Base-by-base conservation (phyloP, 2,888 invertebrate species). In the Psylliodes chrysocephalus region DNA sequence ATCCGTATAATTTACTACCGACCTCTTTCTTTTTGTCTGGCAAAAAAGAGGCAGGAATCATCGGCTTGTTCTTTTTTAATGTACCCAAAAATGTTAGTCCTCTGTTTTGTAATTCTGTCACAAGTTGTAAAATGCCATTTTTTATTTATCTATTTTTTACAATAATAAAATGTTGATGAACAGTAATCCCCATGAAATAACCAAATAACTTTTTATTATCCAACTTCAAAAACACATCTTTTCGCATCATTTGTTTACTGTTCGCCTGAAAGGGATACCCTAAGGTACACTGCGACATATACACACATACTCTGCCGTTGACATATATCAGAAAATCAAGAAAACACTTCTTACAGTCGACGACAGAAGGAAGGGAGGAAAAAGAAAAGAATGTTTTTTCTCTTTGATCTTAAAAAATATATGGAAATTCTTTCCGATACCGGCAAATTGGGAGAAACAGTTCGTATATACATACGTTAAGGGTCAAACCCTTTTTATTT, bases 341-440 rank as follows among this genome's bases (percentile, higher is more conserved):
- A 18, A 12, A 12, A 52, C 17, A 53, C 18, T 18, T 38, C 7
- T 15, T 12, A 8, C 10, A n/a, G n/a, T n/a, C n/a, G n/a, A n/a
- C 25, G n/a, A 54, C 15, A 14, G 42, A 44, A 55, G 10, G 19
- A 22, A 44, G 14, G 44, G n/a, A n/a, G n/a, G n/a, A n/a, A n/a
- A n/a, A n/a, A n/a, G n/a, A n/a, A n/a, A n/a, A 44, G 30, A 55
- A 55, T 44, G 42, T 25, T 44, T 44, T 44, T 25, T 12, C n/a
- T 28, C 55, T 55, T 55, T 55, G 55, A 55, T 55, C 18, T 55
- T 44, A 25, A n/a, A 28, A 19, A 42, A 44, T 55, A 44, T 44
- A 55, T 44, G 30, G 55, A 55, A 55, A 42, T 42, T 44, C 55
- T 55, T 42, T 55, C 25, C 28, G n/a, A 55, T 44, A 42, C 3